Base-by-base conservation (phyloP, 2,797 vertebrate species). In the Natrix natrix region DNA sequence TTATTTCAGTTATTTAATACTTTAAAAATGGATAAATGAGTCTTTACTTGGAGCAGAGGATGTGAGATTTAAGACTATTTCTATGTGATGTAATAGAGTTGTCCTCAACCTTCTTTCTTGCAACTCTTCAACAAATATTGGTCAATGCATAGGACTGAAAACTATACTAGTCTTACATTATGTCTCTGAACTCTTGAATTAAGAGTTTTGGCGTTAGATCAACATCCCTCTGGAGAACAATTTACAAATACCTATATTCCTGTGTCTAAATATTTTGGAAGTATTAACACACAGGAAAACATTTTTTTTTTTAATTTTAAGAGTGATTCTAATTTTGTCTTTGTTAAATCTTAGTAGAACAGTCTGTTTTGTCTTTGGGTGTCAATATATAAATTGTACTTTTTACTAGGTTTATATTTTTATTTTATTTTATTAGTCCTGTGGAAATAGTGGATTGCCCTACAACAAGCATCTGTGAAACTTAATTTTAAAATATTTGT, bases 401-500 rank as follows among this genome's bases (percentile, higher is more conserved):
- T 78, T 78, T 78, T 78, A 78, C 16, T 88, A 56, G 22, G 28
- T 54, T 22, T 7, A 1, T 56, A 87, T 74, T 37, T 74, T 14
- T 48, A 20, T 55, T 69, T 66, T 52, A 13, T 66, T 91, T 52
- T 87, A 66, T 10, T 88, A 56, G 32, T 37, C 32, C 20, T 8
- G 0, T n/a, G 57, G 61, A 1, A 74, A 48, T 92, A 66, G 28
- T 55, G 60, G 55, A 20, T 14, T 48, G 24, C 6, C 22, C 56
- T 69, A 24, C n/a, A 69, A 74, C 14, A 74, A 43, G 32, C 43
- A 57, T 63, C n/a, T 2, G n/a, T 63, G 63, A 56, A 54, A 86
- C 26, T 63, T 57, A 91, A 4, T 93, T 93, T 94, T 95, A 59
- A 86, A 91, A 52, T 91, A 52, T 13, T 94, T 61, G 94, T 6